Evolutionary conservation across 1,140 invertebrate species (phyloP).

Genomic region (Diuraphis noxia): DNA sequence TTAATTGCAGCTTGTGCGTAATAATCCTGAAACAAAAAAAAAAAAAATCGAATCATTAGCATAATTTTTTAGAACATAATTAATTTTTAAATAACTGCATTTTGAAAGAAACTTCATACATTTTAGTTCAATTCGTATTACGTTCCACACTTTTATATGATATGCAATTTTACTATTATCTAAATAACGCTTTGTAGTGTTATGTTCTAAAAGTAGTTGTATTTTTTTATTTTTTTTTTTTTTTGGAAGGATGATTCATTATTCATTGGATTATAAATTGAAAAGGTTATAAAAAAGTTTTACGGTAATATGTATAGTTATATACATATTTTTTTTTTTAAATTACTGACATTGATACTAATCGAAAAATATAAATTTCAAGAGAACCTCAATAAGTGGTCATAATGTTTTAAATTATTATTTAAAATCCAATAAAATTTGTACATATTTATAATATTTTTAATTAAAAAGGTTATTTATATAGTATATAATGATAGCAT

Average conservation of each 20-base stretch:
- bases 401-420: background rate
- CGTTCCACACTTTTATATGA: background rate
- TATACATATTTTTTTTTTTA: too few species aligned
- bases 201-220: background rate
- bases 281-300: too few species aligned
- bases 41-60: background rate
- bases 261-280: too few species aligned
- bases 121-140: background rate
- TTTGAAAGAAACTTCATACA: background rate
- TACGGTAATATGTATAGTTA: too few species aligned
- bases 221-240: too few species aligned
- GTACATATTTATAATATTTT: too few species aligned
- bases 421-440: too few species aligned
- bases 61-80: background rate
- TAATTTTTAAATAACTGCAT: background rate
- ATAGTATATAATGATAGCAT: background rate
- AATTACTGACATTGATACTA: too few species aligned
- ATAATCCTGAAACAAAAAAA: background rate
- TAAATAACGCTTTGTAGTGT: background rate
- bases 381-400: too few species aligned
- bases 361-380: too few species aligned
- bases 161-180: background rate
- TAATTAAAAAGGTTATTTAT: background rate
- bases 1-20: constrained; percentile 35
- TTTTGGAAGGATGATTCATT: background rate